Percentiles rank a stretch among this genome's conserved stretches.
phyloP scores from a whole-genome alignment of 2,113 vertebrate genomes.

The Onychostruthus taczanowskii region DNA sequence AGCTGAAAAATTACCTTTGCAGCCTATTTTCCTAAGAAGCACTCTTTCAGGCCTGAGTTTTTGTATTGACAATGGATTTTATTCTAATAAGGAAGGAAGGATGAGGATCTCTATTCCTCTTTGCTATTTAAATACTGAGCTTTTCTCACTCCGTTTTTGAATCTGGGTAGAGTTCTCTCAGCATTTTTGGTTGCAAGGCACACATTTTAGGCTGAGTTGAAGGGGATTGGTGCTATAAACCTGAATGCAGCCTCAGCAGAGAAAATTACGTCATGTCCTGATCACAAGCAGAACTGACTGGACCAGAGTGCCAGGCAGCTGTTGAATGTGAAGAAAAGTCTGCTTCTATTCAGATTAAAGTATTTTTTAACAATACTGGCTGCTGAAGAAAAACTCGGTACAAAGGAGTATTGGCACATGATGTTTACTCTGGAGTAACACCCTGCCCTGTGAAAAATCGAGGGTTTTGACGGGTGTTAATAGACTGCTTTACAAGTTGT shows the following conservation, averaged over 20 bases:
- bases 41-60: background rate
- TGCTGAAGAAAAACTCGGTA: background rate
- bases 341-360: background rate
- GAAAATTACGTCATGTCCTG: background rate
- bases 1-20: background rate
- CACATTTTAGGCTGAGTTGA: background rate
- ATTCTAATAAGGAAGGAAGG: background rate
- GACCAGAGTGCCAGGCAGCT: background rate
- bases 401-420: background rate
- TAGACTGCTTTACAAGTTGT: background rate
- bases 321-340: background rate
- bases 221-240: background rate
- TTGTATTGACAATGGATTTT: background rate
- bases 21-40: background rate
- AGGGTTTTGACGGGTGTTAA: background rate
- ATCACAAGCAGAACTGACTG: background rate
- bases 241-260: background rate
- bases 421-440: background rate
- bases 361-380: background rate
- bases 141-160: background rate
- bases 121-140: background rate
- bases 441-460: background rate
- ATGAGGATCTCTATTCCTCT: background rate
- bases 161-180: background rate
- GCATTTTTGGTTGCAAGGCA: background rate